Evolutionary conservation across 2,888 invertebrate genomes (phyloP).

Genomic region (Sarcophaga variegata): DNA sequence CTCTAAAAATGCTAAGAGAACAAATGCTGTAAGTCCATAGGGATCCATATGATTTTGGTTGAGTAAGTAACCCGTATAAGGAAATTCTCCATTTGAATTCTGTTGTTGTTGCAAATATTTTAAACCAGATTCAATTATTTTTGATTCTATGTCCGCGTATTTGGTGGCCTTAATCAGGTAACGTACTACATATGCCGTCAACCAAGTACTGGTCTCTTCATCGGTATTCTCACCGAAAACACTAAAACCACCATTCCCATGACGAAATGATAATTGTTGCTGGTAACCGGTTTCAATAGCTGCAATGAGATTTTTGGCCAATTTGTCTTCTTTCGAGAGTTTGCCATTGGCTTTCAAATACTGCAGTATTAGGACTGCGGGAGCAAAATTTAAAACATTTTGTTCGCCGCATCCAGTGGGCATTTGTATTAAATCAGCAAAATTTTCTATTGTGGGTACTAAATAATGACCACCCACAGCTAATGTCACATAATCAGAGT

Average conservation of each 20-base stretch:
- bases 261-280: conserved; percentile 87
- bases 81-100: conserved; percentile 88
- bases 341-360: conserved; percentile 80
- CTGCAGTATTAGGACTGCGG: conserved; percentile 82
- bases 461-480: conserved; percentile 37
- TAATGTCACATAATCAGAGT: conserved; percentile 88
- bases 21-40: conserved; percentile 89
- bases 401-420: conserved; percentile 87
- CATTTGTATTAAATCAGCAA: conserved; percentile 28
- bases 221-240: conserved; percentile 87
- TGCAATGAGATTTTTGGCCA: conserved; percentile 74
- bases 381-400: conserved; percentile 86
- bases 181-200: conserved; percentile 91
- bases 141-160: conserved; percentile 87
- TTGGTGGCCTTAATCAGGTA: conserved; percentile 87
- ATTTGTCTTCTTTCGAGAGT: neutral
- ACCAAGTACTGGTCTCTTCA: conserved; percentile 86
- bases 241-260: conserved; percentile 88
- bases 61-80: conserved; percentile 86
- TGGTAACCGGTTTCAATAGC: conserved; percentile 85
- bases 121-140: conserved; percentile 85
- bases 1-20: conserved; percentile 88
- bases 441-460: conserved; percentile 31
- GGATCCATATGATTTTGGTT: conserved; percentile 84
- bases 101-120: conserved; percentile 88